Conservation (phyloP, 2,888 invertebrate genomes). For the Noctuana brunneofusca region DNA sequence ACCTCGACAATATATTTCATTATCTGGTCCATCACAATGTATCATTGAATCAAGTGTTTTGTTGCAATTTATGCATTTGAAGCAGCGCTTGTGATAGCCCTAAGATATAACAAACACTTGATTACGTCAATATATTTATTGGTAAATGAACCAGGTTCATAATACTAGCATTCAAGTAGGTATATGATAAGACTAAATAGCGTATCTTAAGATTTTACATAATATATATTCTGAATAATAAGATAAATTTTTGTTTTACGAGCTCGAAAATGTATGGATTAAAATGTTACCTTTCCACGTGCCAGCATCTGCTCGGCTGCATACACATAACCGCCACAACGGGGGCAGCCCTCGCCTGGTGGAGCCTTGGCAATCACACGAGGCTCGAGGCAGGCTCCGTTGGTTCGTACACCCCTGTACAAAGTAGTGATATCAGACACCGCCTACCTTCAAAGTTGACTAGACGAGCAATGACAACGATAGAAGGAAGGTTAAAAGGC, state of each 20-base stretch:
- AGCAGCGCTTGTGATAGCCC: constrained; percentile 95
- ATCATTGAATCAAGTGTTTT: constrained; percentile 93
- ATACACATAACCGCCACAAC: constrained; percentile 94
- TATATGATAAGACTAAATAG: not conserved
- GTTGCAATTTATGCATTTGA: constrained; percentile 93
- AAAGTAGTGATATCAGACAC: constrained; percentile 51
- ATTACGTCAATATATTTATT: constrained; percentile 8
- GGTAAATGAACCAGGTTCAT: not conserved
- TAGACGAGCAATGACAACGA: constrained; percentile 62
- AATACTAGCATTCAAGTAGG: not conserved
- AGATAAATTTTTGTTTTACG: not conserved
- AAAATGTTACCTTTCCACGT: constrained; percentile 87
- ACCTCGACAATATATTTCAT: constrained; percentile 96
- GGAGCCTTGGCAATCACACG: constrained; percentile 91
- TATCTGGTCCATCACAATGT: constrained; percentile 96
- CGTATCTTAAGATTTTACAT: not conserved
- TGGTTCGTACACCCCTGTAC: constrained; percentile 77
- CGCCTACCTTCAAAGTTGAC: constrained; percentile 41
- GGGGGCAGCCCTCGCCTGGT: constrained; percentile 93
- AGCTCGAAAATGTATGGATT: constrained; percentile 1
- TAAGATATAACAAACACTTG: constrained; percentile 61
- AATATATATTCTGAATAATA: too few species aligned
- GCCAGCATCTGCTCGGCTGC: constrained; percentile 97
- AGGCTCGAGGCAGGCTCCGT: constrained; percentile 86
- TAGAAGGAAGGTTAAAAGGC: constrained; percentile 79